Base-by-base conservation (phyloP, 2,113 vertebrate species). In the Cariama cristata region DNA sequence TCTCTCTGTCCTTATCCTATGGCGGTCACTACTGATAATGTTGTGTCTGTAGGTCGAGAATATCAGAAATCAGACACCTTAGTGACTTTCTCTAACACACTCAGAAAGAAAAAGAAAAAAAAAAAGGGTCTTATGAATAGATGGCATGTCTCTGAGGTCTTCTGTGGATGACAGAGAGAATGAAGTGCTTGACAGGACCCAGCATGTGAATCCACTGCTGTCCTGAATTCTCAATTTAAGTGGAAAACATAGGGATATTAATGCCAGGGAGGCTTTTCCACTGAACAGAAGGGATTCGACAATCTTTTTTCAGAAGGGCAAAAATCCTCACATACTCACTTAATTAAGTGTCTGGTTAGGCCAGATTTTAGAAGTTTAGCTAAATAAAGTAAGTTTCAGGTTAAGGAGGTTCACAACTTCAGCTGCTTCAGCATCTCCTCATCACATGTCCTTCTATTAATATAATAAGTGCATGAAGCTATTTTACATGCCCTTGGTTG, bases 331-430 rank as follows among this genome's bases (percentile, higher is more conserved):
- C 55, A 79, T 56, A 33, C 42, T 92, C 55, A 71, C 12, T 71
- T 68, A 89, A 73, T 91, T 75, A 56, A 33, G 20, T 72, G 28
- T 96, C 86, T 81, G 28, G 47, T 62, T 94, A 85, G 59, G 53
- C 18, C 56, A 97, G 79, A 91, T 86, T 97, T 95, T 93, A 96
- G 90, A 97, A 95, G 75, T 95, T 88, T 49, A 95, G 55, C 69
- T 95, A 94, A 96, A 86, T 88, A 92, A 96, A 87, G 79, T 71
- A 93, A 80, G 53, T 72, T 97, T 96, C 56, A 86, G 62, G 49
- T 83, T 93, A 95, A 86, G 83, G 58, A 93, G 60, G 53, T 93
- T 89, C 90, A 66, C 24, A 92, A 12, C 7, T 64, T 97, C 75
- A 47, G 85, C 47, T 95, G 42, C 19, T 95, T 86, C 79, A 73